Conservation (phyloP, 23 tunicate species). For the Phallusia fumigata region DNA sequence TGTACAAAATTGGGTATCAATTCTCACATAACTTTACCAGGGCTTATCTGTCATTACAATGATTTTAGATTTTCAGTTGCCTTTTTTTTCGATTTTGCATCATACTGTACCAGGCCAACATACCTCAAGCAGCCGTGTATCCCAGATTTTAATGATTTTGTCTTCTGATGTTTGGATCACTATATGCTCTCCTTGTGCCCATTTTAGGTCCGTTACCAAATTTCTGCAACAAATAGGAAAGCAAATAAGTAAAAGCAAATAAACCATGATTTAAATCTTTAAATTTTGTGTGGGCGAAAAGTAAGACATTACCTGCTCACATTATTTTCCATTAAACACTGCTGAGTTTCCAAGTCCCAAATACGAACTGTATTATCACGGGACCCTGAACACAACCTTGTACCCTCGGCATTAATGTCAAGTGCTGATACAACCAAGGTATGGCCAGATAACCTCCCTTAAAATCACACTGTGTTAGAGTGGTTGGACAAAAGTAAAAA, state of each 20-base stretch:
- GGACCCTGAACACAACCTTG: slow-evolving; percentile 46
- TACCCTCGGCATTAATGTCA: slow-evolving; percentile 18
- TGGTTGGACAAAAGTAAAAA: background rate
- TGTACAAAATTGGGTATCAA: background rate
- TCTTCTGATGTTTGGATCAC: slow-evolving; percentile 82
- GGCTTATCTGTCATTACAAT: too few relatives aligned
- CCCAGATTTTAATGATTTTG: slow-evolving; percentile 71
- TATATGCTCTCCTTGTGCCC: slow-evolving; percentile 29
- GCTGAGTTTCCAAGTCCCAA: slow-evolving; percentile 76
- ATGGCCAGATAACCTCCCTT: slow-evolving; percentile 61
- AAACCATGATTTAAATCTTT: too few relatives aligned
- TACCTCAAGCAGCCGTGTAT: slow-evolving; percentile 52
- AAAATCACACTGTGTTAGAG: background rate
- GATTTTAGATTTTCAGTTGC: too few relatives aligned
- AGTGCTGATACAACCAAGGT: slow-evolving; percentile 51
- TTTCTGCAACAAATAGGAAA: slow-evolving; percentile 30
- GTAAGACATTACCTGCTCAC: slow-evolving; percentile 45
- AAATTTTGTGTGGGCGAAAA: too few relatives aligned
- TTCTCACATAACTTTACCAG: too few relatives aligned
- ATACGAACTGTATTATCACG: slow-evolving; percentile 62
- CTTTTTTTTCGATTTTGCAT: too few relatives aligned
- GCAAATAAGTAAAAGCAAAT: too few relatives aligned
- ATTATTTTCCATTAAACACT: slow-evolving; percentile 18
- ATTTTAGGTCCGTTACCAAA: slow-evolving; percentile 69
- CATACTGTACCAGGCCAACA: background rate